Evolutionary conservation across 2,797 vertebrate genomes (phyloP).

Genomic region (Chaetophractus vellerosus): DNA sequence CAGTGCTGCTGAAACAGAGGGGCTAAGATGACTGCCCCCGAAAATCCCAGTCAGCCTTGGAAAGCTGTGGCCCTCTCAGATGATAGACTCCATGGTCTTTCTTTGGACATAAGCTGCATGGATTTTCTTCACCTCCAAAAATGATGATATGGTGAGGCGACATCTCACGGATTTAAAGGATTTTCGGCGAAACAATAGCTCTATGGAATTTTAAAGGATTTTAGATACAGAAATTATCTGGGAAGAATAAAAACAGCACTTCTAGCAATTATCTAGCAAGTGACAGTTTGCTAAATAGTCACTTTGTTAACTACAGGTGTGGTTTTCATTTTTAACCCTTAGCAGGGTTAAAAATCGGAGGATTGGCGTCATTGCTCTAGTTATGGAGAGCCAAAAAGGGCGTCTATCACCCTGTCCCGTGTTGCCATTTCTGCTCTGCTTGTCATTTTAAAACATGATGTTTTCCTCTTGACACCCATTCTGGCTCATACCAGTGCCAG

Average conservation of each 20-base stretch:
- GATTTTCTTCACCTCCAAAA: conserved; percentile 11
- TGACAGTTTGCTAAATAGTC: neutral
- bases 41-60: neutral
- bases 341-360: too few species aligned
- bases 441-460: neutral
- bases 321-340: neutral
- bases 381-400: neutral
- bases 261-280: neutral
- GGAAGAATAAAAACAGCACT: neutral
- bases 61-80: too few species aligned
- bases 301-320: too few species aligned
- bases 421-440: neutral
- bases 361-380: neutral
- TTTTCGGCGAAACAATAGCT: neutral
- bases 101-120: neutral
- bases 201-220: neutral
- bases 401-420: neutral
- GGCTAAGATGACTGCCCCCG: neutral
- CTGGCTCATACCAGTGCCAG: neutral
- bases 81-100: fast-evolving
- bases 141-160: neutral
- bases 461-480: neutral
- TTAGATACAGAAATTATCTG: neutral
- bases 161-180: neutral
- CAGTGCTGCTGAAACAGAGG: neutral